Percentiles rank a stretch among this genome's conserved stretches.
phyloP scores from a whole-genome alignment of 1,140 invertebrate species.

The Drosophila simulans region DNA sequence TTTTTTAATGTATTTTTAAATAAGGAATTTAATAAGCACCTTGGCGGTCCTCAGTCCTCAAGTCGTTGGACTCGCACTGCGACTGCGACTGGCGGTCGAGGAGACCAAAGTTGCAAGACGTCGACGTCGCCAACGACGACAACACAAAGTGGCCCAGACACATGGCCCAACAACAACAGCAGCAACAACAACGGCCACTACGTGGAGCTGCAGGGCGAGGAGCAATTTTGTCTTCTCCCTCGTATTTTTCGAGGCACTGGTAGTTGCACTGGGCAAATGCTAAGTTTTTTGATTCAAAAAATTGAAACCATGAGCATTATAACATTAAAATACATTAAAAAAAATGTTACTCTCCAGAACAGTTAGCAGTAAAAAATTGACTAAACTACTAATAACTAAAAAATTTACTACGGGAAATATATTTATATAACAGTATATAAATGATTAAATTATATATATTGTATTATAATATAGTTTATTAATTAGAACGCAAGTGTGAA shows the following conservation, averaged over 20 bases:
- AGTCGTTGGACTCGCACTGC: conserved; percentile 54
- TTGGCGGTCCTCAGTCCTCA: conserved; percentile 74
- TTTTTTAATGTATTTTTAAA: conserved; percentile 84
- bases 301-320: background rate
- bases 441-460: background rate
- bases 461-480: background rate
- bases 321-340: no score
- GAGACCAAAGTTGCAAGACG: conserved; percentile 43
- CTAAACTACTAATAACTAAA: background rate
- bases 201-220: conserved; percentile 68
- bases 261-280: conserved; percentile 51
- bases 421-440: no score
- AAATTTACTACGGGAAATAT: no score
- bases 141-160: conserved; percentile 81
- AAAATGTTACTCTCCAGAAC: background rate
- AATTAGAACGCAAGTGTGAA: background rate
- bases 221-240: conserved; percentile 54
- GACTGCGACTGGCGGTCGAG: conserved; percentile 21
- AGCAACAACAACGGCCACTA: conserved; percentile 13
- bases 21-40: conserved; percentile 83
- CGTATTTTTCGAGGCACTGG: conserved; percentile 8
- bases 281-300: conserved; percentile 6
- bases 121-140: conserved; percentile 71
- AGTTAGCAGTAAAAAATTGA: no score
- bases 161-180: conserved; percentile 51